Base-by-base conservation (phyloP, 2,888 invertebrate genomes). In the Caenorhabditis afra region DNA sequence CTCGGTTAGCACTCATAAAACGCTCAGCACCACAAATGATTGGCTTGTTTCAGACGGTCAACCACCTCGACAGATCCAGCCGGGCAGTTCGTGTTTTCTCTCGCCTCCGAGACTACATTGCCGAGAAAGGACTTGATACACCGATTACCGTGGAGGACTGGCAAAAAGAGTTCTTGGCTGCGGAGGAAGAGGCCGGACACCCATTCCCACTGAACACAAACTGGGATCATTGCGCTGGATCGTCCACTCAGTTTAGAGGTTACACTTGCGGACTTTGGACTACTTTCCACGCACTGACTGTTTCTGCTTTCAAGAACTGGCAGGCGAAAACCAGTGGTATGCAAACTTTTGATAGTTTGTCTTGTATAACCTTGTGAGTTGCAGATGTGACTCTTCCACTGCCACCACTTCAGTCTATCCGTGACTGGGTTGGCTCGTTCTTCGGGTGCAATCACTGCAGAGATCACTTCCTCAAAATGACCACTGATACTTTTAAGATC, bases 201-300 rank as follows among this genome's bases (percentile, higher is more conserved):
- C 89, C 89, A 7, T 89, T 89, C 85, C 89, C 89, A 39, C 64
- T 84, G 18, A 77, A 81, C 58, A 81, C 84, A 3, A 86, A 88
- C 22, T 89, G 89, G 89, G 86, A 90, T 47, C 89, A 89, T 64
- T 89, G 89, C 64, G 81, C 81, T 67, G 85, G 85, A 18, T 81
- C 81, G 1, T 83, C 81, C 1, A 66, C 67, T 16, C 81, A 83
- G 52, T 85, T 75, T 64, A 64, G 85, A 59, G 96, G 97, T 14
- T 98, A 95, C 90, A 95, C 96, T 0, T 99, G 98, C 91, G 94
- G 96, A 0, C 92, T 99, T 29, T 99, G 99, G 99, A 94, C 94
- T 16, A 91, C 96, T 84, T 99, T 97, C 91, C 98, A 99, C 90
- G 94, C 94, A 49, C 91, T 99, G 71, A 95, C 96, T 0, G 95